phyloP scores from a whole-genome alignment of 2,888 invertebrate species.

The Urechis unicinctus region DNA sequence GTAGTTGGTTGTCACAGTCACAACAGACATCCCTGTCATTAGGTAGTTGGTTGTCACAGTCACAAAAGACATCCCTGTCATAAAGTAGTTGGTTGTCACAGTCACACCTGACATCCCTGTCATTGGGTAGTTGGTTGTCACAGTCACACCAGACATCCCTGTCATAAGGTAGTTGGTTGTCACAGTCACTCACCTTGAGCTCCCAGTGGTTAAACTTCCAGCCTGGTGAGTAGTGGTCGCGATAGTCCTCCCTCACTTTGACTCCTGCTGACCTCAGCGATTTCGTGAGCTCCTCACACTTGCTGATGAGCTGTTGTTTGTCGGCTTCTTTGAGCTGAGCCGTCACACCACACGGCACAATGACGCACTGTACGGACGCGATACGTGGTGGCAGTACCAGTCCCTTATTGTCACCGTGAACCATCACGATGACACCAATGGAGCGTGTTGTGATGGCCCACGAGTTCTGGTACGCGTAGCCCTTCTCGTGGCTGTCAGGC shows the following conservation, averaged over 20 bases:
- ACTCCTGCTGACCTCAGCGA: slow-evolving; percentile 54
- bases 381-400: slow-evolving; percentile 90
- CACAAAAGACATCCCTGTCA: no score
- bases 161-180: no score
- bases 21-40: no score
- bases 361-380: slow-evolving; percentile 62
- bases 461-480: slow-evolving; percentile 86
- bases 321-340: slow-evolving; percentile 70
- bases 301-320: slow-evolving; percentile 59
- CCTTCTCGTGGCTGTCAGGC: slow-evolving; percentile 69
- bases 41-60: no score
- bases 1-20: no score
- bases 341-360: slow-evolving; percentile 95
- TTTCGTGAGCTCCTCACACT: slow-evolving; percentile 65
- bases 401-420: slow-evolving; percentile 95
- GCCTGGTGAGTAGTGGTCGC: slow-evolving; percentile 95
- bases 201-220: slow-evolving; percentile 99
- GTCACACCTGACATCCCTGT: no score
- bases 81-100: no score
- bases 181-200: slow-evolving; percentile 62
- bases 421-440: slow-evolving; percentile 70
- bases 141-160: no score
- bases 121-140: no score
- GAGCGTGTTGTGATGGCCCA: slow-evolving; percentile 98
- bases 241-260: slow-evolving; percentile 75